Evolutionary conservation across 2,888 invertebrate genomes (phyloP).

Genomic region (Lumbricus terrestris): DNA sequence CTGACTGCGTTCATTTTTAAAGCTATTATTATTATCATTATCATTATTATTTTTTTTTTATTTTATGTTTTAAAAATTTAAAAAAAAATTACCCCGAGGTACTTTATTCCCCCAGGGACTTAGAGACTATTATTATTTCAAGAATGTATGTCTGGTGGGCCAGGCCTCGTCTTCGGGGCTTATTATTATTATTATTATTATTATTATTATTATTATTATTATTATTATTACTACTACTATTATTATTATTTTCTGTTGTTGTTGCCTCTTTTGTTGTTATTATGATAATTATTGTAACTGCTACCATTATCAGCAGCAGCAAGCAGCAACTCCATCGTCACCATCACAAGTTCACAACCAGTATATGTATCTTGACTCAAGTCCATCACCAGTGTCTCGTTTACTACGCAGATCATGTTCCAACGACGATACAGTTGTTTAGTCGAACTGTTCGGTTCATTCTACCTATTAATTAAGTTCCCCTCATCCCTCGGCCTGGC

Average conservation of each 20-base stretch:
- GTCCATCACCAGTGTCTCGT: neutral
- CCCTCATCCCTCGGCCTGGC: neutral
- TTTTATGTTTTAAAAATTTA: too few species aligned
- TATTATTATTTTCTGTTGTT: neutral
- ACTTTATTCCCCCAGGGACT: too few species aligned
- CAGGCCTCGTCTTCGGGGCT: neutral
- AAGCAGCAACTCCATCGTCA: neutral
- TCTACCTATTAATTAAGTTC: too few species aligned
- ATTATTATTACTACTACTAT: neutral
- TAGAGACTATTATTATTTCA: too few species aligned
- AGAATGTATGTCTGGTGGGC: too few species aligned
- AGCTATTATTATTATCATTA: neutral
- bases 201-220: neutral
- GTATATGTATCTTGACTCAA: neutral
- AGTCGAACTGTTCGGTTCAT: too few species aligned
- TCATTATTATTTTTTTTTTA: neutral
- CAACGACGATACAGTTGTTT: too few species aligned
- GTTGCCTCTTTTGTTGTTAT: too few species aligned
- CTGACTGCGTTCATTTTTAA: neutral
- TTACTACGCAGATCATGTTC: too few species aligned
- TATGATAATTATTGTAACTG: too few species aligned
- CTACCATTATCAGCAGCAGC: neutral
- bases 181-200: neutral
- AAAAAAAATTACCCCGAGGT: too few species aligned
- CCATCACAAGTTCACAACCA: neutral